Evolutionary conservation across 2,797 vertebrate genomes (phyloP), one percentile per base, ranked within the genome.

Genomic region (Diceros bicornis): DNA sequence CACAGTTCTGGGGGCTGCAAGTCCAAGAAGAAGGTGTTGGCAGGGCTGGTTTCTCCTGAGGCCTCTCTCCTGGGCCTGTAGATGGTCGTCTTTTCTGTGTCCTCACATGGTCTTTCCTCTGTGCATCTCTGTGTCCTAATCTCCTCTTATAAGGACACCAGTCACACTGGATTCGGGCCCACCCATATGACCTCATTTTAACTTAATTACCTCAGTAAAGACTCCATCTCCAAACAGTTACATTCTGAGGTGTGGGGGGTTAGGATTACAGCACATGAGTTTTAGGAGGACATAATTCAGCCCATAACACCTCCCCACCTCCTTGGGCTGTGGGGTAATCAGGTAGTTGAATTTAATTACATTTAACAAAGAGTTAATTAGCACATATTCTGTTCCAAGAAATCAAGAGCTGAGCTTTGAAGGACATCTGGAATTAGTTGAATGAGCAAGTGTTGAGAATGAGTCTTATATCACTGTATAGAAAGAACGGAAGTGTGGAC

Each of bases 311-410:
- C 50, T 74, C 23, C 52, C 41, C 18, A 34, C 3, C 12, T 95
- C 66, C 32, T 57, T 27, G 59, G 52, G 21, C 9, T 47, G 8
- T 14, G 18, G 32, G 37, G 34, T 52, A 50, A 25, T 55, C 44
- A 69, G 29, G 34, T 41, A 86, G 66, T 17, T 57, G 16, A 64
- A 87, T 47, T 64, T 66, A 71, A 95, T 84, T 74, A 68, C 21
- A 32, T 16, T 85, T 41, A 92, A 64, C 83, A 89, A 88, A 41
- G 44, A 77, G 52, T 61, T 77, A 75, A 69, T 83, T 77, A 83
- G 41, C 27, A 44, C 7, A 69, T 14, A 62, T 74, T 94, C 62
- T 72, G 57, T 90, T 92, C 50, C 37, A 50, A 75, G 52, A 27
- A 52, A 66, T 89, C 47, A 62, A 17, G 41, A 61, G 47, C 50